Evolutionary conservation across 53 echinoderm and acorn worm genomes (phyloP).

Genomic region (Echinometra lucunter): DNA sequence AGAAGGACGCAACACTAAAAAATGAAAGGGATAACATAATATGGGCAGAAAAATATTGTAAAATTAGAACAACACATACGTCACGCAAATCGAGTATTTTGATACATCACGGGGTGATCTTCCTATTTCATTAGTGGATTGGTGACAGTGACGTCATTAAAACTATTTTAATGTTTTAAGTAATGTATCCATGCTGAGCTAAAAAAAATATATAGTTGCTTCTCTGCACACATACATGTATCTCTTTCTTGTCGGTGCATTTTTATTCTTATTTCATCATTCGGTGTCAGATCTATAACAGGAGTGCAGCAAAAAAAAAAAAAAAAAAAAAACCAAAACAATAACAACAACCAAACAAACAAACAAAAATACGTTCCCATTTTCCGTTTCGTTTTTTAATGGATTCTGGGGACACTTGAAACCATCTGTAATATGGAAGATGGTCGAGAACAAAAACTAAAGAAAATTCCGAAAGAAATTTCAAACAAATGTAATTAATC

Average conservation of each 20-base stretch:
- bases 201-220: too few species aligned
- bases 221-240: neutral
- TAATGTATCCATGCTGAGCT: too few species aligned
- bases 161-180: neutral
- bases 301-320: too few species aligned
- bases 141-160: constrained; percentile 19
- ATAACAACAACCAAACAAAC: neutral
- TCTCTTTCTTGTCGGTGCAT: neutral
- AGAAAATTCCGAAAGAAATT: too few species aligned
- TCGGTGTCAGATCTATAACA: too few species aligned
- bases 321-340: neutral
- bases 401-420: too few species aligned
- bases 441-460: too few species aligned
- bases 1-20: neutral
- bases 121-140: neutral
- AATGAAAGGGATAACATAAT: neutral
- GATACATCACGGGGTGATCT: neutral
- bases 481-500: too few species aligned
- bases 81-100: neutral
- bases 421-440: too few species aligned
- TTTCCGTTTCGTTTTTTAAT: too few species aligned
- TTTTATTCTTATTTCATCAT: neutral
- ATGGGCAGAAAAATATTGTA: constrained; percentile 13
- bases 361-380: too few species aligned
- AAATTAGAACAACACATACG: constrained; percentile 16